Percentiles rank a stretch among this genome's conserved stretches.
phyloP scores from a whole-genome alignment of 2,113 vertebrate species.

The Gallinago jamesoni region DNA sequence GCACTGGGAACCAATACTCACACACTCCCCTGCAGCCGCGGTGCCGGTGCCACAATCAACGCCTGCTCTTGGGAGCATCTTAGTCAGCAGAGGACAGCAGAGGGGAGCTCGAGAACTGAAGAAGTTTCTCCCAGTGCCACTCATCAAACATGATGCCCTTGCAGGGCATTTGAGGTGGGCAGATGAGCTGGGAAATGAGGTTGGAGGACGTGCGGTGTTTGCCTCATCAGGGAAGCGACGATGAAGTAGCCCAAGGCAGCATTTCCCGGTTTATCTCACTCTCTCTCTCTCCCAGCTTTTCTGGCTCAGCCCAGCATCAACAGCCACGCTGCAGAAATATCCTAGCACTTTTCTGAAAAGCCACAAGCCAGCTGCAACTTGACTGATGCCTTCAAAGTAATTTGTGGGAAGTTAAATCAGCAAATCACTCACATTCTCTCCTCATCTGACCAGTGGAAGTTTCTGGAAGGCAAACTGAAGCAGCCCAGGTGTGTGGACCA shows the following conservation, averaged over 20 bases:
- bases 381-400: background rate
- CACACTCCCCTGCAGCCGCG: background rate
- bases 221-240: background rate
- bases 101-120: background rate
- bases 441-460: background rate
- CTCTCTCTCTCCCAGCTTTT: background rate
- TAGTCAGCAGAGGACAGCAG: background rate
- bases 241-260: fast-evolving
- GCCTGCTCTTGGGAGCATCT: background rate
- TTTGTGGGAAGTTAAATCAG: background rate
- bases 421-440: background rate
- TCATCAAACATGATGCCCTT: background rate
- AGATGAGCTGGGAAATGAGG: background rate
- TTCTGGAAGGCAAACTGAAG: background rate
- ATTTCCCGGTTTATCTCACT: background rate
- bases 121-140: background rate
- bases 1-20: fast-evolving
- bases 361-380: background rate
- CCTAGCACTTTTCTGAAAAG: background rate
- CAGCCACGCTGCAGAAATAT: background rate
- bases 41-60: background rate
- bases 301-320: background rate
- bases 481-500: background rate
- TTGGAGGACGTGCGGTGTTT: background rate
- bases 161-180: fast-evolving